Conservation (phyloP, 64 coral and sea anemone species). For the Pocillopora damicornis region DNA sequence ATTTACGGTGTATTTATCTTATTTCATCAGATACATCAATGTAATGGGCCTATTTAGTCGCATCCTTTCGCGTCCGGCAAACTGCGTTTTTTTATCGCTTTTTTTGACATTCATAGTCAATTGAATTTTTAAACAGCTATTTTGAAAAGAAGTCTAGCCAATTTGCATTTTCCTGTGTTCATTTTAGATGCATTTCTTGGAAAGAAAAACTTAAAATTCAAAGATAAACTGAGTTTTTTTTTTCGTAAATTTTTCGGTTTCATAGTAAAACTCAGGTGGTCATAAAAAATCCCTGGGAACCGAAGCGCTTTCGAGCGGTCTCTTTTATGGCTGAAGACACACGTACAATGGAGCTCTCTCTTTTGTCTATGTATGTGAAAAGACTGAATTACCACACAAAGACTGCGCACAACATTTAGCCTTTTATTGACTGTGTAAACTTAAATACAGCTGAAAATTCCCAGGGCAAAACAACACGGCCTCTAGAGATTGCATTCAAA, state of each 20-base stretch:
- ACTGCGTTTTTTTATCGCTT: conserved; percentile 28
- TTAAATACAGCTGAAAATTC: conserved; percentile 56
- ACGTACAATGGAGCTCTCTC: conserved; percentile 1
- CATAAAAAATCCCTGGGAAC: neutral
- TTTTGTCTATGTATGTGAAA: conserved; percentile 31
- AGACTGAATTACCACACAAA: conserved; percentile 33
- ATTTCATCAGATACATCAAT: conserved; percentile 39
- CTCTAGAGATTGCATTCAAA: conserved; percentile 28
- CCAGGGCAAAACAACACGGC: conserved; percentile 25
- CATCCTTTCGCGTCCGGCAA: conserved; percentile 27
- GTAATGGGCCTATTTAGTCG: conserved; percentile 46
- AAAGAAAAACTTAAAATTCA: neutral
- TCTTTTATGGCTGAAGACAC: neutral
- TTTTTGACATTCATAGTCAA: conserved; percentile 23
- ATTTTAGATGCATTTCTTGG: neutral
- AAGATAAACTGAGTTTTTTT: neutral
- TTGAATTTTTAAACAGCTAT: conserved; percentile 30
- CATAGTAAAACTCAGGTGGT: neutral
- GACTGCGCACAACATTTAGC: conserved; percentile 35
- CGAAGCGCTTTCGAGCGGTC: neutral
- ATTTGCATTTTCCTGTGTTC: conserved; percentile 10
- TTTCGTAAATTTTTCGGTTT: neutral
- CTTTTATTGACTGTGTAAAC: conserved; percentile 44
- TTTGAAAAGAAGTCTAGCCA: neutral
- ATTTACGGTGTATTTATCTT: conserved; percentile 32